A percentile compares a stretch with the other conserved stretches of the same genome.
These are phyloP conservation scores for Callopanchax toddi DNA, from an alignment of 2,113 vertebrate species.

Conservation along the genomic window DNA sequence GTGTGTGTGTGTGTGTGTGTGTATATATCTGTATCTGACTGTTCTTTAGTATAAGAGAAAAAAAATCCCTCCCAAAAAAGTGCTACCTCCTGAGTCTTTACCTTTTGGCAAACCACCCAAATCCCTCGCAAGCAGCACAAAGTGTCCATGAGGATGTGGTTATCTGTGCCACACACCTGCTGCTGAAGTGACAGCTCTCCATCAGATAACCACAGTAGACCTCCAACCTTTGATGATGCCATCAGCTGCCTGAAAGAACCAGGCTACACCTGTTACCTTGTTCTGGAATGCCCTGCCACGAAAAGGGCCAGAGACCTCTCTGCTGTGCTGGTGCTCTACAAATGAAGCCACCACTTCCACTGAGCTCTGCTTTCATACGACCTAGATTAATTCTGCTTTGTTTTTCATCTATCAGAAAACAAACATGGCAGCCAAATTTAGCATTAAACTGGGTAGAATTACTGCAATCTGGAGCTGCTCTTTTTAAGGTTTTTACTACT, in stretches of 20 bases:
- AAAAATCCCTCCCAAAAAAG: constrained; percentile 45
- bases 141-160: constrained; percentile 45
- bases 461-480: too few species aligned
- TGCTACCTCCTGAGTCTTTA: constrained; percentile 60
- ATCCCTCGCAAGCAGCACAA: constrained; percentile 61
- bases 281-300: constrained; percentile 25
- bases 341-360: constrained; percentile 17
- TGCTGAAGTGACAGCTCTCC: constrained; percentile 63
- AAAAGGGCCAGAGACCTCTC: constrained; percentile 33
- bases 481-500: too few species aligned
- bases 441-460: too few species aligned
- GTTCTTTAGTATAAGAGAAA: constrained; percentile 7
- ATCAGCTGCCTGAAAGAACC: constrained; percentile 57
- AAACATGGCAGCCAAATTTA: too few species aligned
- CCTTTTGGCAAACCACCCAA: constrained; percentile 74
- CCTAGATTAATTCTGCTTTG: constrained; percentile 1
- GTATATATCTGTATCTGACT: constrained; percentile 5
- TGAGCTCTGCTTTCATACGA: constrained; percentile 10
- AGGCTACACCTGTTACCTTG: constrained; percentile 30
- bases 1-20: constrained; percentile 27
- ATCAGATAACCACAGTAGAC: constrained; percentile 63
- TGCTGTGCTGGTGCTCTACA: constrained; percentile 23
- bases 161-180: constrained; percentile 78
- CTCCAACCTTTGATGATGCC: constrained; percentile 67
- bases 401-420: constrained; percentile 23